phyloP scores from a whole-genome alignment of 1,140 invertebrate species.

The Aphidius ervi region DNA sequence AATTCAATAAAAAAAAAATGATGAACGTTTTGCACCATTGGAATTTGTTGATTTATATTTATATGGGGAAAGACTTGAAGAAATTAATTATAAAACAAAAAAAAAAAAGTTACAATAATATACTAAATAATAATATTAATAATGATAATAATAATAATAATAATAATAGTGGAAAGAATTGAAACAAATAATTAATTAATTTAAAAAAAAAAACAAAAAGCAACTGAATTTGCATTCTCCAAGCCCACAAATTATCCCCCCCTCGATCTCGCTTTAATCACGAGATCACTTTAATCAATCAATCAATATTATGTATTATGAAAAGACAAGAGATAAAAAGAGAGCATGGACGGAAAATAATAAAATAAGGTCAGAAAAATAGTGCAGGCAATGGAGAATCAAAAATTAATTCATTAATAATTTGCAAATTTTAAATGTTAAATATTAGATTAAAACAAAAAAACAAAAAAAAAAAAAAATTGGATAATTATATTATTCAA shows the following conservation, averaged over 20 bases:
- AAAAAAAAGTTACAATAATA: slow-evolving; percentile 2
- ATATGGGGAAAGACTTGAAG: slow-evolving; percentile 10
- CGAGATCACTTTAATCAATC: too few species aligned
- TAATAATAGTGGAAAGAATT: background rate
- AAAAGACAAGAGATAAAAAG: background rate
- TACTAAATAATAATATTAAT: background rate
- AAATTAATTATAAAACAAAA: background rate
- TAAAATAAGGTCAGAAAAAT: background rate
- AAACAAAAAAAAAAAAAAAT: too few species aligned
- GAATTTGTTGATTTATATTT: slow-evolving; percentile 24
- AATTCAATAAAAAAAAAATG: slow-evolving; percentile 24
- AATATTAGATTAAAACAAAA: too few species aligned
- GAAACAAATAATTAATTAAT: too few species aligned
- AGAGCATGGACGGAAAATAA: background rate
- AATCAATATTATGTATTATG: too few species aligned
- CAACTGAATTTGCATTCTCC: too few species aligned
- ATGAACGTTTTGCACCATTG: slow-evolving; percentile 36
- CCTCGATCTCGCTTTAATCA: too few species aligned
- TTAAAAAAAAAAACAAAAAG: background rate
- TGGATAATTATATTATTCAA: too few species aligned
- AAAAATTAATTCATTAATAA: background rate
- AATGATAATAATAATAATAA: background rate
- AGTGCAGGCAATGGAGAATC: background rate
- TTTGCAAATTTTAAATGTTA: too few species aligned
- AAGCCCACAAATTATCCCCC: too few species aligned